Evolutionary conservation across 2,888 invertebrate species (phyloP).

Genomic region (Coleophora deauratella): DNA sequence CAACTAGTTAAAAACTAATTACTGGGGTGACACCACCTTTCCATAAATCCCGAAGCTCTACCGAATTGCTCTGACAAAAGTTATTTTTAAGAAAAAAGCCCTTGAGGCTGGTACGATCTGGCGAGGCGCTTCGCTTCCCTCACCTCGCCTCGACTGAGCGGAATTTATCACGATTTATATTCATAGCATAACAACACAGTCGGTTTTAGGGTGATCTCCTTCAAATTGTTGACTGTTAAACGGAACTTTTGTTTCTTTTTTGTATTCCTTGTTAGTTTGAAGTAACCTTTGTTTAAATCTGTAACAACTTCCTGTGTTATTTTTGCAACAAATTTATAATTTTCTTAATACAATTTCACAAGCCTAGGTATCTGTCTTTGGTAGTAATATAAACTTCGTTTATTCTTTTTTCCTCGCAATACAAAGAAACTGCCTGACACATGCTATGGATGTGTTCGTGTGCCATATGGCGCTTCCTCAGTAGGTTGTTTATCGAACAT

Average conservation of each 20-base stretch:
- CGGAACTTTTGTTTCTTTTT: conserved; percentile 49
- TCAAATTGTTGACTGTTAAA: conserved; percentile 56
- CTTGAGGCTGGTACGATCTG: conserved; percentile 52
- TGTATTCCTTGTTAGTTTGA: too few relatives aligned
- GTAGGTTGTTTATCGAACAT: conserved; percentile 39
- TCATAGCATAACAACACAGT: conserved; percentile 73
- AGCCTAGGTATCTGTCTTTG: too few relatives aligned
- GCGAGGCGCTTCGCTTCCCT: conserved; percentile 34
- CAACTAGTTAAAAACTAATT: conserved; percentile 75
- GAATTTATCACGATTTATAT: conserved; percentile 78
- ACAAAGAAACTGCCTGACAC: conserved; percentile 2
- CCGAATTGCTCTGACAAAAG: conserved; percentile 73
- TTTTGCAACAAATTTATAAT: too few relatives aligned
- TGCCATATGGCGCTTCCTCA: conserved; percentile 48
- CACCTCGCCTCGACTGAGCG: conserved; percentile 34
- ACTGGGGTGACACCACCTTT: conserved; percentile 72
- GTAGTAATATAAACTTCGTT: too few relatives aligned
- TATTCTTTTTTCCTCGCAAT: too few relatives aligned
- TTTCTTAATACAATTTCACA: too few relatives aligned
- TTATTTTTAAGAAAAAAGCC: conserved; percentile 75
- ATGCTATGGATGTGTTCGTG: background rate
- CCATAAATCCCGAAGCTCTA: conserved; percentile 66
- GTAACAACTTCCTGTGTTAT: too few relatives aligned
- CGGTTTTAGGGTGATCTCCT: conserved; percentile 63
- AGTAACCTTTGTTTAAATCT: too few relatives aligned